Evolutionary conservation across 2,113 vertebrate species (phyloP).

Genomic region (Grammomys surdaster): DNA sequence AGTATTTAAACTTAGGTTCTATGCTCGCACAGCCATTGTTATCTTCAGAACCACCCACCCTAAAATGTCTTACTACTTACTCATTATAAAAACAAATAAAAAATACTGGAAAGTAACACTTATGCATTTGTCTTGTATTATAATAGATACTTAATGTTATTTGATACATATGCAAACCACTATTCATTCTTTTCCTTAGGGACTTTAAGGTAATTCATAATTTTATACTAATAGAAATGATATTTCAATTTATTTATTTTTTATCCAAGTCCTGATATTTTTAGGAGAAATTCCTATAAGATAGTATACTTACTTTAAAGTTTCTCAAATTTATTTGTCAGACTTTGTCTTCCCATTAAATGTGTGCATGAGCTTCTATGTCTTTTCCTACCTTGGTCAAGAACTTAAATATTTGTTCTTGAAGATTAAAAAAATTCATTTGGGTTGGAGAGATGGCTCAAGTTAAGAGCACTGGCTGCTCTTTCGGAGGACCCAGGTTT

Average conservation of each 20-base stretch:
- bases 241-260: constrained; percentile 34
- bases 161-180: neutral
- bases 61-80: neutral
- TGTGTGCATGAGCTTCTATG: neutral
- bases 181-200: neutral
- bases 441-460: neutral
- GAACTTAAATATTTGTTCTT: neutral
- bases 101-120: neutral
- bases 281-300: neutral
- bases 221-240: constrained; percentile 43
- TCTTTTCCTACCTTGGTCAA: neutral
- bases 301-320: constrained; percentile 18
- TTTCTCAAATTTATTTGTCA: constrained; percentile 25
- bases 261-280: neutral
- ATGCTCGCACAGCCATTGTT: too few species aligned
- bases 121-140: neutral
- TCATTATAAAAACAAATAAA: constrained; percentile 5
- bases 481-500: neutral
- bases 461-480: neutral
- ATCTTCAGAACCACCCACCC: neutral
- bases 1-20: too few species aligned
- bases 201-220: neutral
- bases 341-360: neutral
- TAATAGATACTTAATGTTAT: neutral
- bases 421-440: neutral